Base-by-base conservation (phyloP, 2,888 invertebrate genomes). In the Drosophila mayaguana region DNA sequence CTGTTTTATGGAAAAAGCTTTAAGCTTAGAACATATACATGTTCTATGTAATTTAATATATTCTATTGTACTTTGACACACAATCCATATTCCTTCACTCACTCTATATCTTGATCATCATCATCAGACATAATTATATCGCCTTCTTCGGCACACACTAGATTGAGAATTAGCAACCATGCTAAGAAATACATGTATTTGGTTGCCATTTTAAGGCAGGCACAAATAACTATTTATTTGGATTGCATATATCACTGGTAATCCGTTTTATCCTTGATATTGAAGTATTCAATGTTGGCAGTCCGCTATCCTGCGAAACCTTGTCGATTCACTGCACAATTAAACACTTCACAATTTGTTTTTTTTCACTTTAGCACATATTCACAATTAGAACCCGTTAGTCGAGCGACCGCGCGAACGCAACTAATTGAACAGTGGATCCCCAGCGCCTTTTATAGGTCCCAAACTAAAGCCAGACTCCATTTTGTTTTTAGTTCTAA, bases 121-220 rank as follows among this genome's bases (percentile, higher is more conserved):
- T 75, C 80, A 18, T 86, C 78, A 0, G 60, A 63, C 78, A 83
- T 86, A n/a, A 90, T 50, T 42, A 90, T 53, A 62, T 90, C 87
- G 7, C 78, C 87, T n/a, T 81, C 73, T 25, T 83, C 72, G 40
- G 81, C 81, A 36, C 43, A 59, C 2, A 70, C 75, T 51, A 60
- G 34, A 51, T 54, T 57, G 1, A 70, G 57, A 9, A 76, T 20
- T 1, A 87, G 69, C 25, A 87, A 43, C 54, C 63, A 72, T 36
- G 78, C 38, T 16, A 78, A 63, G 55, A 65, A 59, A 50, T 45
- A 75, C 20, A 73, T 32, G 16, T 56, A 50, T 61, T 81, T 83
- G 22, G 40, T 63, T 53, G 73, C 68, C 83, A 83, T 83, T 70
- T 28, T 50, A 22, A 45, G 64, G 51, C 59, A 28, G 25, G 45